Base-by-base conservation (phyloP, 2,888 invertebrate genomes). In the Laothoe populi region DNA sequence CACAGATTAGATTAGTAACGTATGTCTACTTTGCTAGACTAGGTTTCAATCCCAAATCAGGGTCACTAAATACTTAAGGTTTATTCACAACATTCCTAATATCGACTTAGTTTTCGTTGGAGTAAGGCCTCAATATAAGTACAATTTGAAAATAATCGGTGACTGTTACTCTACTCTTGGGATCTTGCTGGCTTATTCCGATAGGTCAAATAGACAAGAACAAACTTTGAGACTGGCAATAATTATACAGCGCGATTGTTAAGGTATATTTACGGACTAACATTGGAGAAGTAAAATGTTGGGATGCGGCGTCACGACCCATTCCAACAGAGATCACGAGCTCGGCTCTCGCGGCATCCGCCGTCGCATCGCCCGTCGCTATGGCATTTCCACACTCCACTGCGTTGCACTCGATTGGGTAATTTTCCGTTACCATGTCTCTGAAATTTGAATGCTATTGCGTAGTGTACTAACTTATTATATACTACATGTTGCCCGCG, bases 361-460 rank as follows among this genome's bases (percentile, higher is more conserved):
- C 62, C 64, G 63, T 63, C 31, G 31, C 64, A 62, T 63, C 31
- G 31, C 31, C 31, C 7, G 31, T 31, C 61, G 61, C 64, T 35
- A 16, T 19, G 53, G 16, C 35, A 19, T 53, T 53, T 53, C 21
- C 64, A 64, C 63, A 60, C 67, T 67, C 70, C 76, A 66, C 66
- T 70, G 69, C 67, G 72, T 72, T 75, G 69, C 67, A 72, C 73
- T 77, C 69, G 68, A 70, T 69, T 69, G 67, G 70, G 66, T 70
- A 31, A 31, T 31, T 31, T 31, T 16, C 49, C 23, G 46, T 46
- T 31, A 16, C 31, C 19, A 19, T 53, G 35, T 19, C 35, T 19
- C 31, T 3, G 11, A 11, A 21, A 19, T 53, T 53, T 11, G 31
- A 53, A 53, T 53, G 19, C 53, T 11, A 53, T 31, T 53, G 3